Evolutionary conservation across 2,888 invertebrate species (phyloP), one percentile per base, ranked within the genome.

Genomic region (Pemphredon lugubris): DNA sequence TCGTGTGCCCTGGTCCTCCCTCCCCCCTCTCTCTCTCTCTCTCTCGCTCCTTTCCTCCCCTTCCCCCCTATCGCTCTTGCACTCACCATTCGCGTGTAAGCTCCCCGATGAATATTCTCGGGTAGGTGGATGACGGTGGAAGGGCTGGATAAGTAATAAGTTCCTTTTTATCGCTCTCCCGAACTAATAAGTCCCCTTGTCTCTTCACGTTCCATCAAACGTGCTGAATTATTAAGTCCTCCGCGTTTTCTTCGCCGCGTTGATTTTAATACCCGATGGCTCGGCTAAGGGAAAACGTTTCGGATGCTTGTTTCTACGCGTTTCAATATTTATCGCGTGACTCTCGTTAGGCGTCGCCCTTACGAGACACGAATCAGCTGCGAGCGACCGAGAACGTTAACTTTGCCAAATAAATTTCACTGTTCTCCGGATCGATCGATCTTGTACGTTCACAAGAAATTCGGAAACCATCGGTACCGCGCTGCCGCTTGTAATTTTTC

Each of bases 171-270:
- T 84, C 86, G 84, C 85, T 84, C 84, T 78, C 75, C 73, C 78
- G 74, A 86, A 85, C 87, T 89, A 88, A 89, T 88, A 88, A 89
- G 86, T 80, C 80, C 81, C 71, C 77, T 71, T 70, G 69, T 68
- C 75, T 60, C 55, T 63, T 64, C 66, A 53, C 69, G 73, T 75
- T 83, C 83, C 86, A 81, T 83, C 84, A 84, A 87, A 84, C 84
- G 75, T 76, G 69, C 76, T 88, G 85, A 88, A 88, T 89, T 88
- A 88, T 89, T 88, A 85, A 89, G 72, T 64, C 59, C 68, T 72
- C 59, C 73, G 66, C 20, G 40, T 18, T 45, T 34, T 26, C 32
- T 58, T 47, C 21, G 30, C 26, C 53, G 40, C 42, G 65, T 48
- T 65, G 59, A 48, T 65, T 65, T 55, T 48, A 50, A 64, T 70